phyloP scores from a whole-genome alignment of 1,140 invertebrate genomes.

The Drosophila kikkawai region DNA sequence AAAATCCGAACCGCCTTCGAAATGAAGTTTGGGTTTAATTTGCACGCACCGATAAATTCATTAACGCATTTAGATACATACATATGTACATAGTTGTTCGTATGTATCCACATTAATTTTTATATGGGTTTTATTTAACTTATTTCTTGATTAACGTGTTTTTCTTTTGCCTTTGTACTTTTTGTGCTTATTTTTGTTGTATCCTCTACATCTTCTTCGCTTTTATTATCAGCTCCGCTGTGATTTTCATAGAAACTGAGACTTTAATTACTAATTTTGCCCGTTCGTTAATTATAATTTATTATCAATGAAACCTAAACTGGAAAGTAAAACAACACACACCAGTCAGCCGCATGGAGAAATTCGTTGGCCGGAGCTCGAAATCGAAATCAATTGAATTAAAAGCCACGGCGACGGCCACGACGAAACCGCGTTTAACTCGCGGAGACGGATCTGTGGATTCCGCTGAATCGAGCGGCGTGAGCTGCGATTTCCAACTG shows the following conservation, averaged over 20 bases:
- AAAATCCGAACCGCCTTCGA: constrained; percentile 43
- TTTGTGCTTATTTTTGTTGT: constrained; percentile 10
- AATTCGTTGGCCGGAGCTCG: constrained; percentile 16
- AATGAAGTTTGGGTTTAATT: constrained; percentile 29
- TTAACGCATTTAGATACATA: not conserved
- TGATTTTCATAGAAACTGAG: constrained; percentile 25
- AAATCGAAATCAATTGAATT: constrained; percentile 69
- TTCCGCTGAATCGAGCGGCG: constrained; percentile 31
- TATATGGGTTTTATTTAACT: constrained; percentile 36
- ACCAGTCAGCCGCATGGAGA: constrained; percentile 22
- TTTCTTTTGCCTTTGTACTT: constrained; percentile 15
- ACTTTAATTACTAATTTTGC: constrained; percentile 42
- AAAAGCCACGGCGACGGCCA: constrained; percentile 52
- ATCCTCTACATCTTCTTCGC: constrained; percentile 16
- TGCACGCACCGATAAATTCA: constrained; percentile 23
- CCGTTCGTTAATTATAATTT: constrained; percentile 64
- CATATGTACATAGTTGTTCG: not conserved
- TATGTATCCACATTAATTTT: constrained; percentile 17
- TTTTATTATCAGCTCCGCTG: constrained; percentile 21
- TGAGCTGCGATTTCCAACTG: constrained; percentile 56
- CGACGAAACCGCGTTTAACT: constrained; percentile 27
- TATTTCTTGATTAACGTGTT: constrained; percentile 67
- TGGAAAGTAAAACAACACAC: constrained; percentile 51
- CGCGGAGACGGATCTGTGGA: constrained; percentile 12
- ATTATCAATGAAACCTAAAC: constrained; percentile 51